Conservation (phyloP, 2,888 invertebrate genomes). For the Coronaproctus castanopsis region DNA sequence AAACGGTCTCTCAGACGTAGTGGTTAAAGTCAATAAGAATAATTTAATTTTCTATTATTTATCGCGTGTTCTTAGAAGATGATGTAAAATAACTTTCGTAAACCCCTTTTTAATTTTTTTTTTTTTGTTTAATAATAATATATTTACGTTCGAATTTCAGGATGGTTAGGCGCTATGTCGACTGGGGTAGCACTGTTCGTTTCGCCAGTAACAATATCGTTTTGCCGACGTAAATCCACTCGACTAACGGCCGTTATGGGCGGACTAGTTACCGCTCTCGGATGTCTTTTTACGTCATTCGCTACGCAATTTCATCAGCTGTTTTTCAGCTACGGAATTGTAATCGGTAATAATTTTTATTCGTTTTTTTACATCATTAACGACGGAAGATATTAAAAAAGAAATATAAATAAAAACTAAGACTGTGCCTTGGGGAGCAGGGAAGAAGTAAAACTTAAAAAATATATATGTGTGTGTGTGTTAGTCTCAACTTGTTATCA, state of each 20-base stretch:
- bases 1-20: too few species aligned
- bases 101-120: too few species aligned
- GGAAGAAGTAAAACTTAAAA: too few species aligned
- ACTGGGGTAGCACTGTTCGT: slow-evolving; percentile 57
- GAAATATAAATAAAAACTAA: background rate
- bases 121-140: too few species aligned
- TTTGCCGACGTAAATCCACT: slow-evolving; percentile 70
- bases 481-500: too few species aligned
- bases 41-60: too few species aligned
- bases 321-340: slow-evolving; percentile 56
- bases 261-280: slow-evolving; percentile 63
- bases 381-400: background rate
- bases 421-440: too few species aligned
- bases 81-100: too few species aligned
- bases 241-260: slow-evolving; percentile 71
- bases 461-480: too few species aligned
- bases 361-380: background rate
- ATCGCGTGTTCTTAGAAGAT: too few species aligned
- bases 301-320: slow-evolving; percentile 75
- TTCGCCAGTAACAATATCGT: slow-evolving; percentile 63
- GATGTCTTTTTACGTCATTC: slow-evolving; percentile 74
- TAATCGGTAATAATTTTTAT: slow-evolving; percentile 28
- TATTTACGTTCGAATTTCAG: too few species aligned
- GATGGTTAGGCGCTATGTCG: slow-evolving; percentile 61
- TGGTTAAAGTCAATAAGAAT: too few species aligned